These are phyloP conservation scores for Anthopleura xanthogrammica DNA, from an alignment of 92 coral and sea anemone genomes.

Conservation along the genomic window DNA sequence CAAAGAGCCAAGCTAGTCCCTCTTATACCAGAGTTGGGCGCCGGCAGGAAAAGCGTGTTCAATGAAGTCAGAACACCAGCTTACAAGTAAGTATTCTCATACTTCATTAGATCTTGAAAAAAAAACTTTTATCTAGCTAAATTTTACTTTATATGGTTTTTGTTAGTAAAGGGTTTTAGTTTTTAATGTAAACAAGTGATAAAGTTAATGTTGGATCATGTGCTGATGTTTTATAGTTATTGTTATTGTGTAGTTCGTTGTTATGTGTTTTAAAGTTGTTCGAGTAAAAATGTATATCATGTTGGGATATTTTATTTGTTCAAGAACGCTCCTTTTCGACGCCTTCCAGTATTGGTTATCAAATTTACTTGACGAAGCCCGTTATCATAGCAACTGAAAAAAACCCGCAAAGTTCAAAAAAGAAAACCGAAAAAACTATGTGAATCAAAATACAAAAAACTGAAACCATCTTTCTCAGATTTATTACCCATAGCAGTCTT, in stretches of 20 bases:
- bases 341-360: too few species aligned
- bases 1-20: conserved; percentile 38
- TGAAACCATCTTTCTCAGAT: neutral
- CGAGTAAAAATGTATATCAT: too few species aligned
- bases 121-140: neutral
- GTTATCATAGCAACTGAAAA: neutral
- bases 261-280: neutral
- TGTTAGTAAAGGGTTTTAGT: neutral
- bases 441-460: neutral
- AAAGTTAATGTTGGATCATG: neutral
- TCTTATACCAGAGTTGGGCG: conserved; percentile 63
- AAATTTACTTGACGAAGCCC: neutral
- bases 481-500: neutral
- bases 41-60: conserved; percentile 57
- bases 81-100: conserved; percentile 73
- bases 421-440: neutral
- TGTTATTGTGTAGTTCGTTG: neutral
- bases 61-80: conserved; percentile 81
- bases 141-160: neutral
- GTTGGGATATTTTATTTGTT: neutral
- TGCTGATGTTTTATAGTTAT: neutral
- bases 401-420: neutral
- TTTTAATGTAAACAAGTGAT: conserved; percentile 6
- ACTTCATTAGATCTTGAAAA: neutral
- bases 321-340: neutral